Conservation (phyloP, 1,140 invertebrate genomes). For the Luehdorfia chinensis region DNA sequence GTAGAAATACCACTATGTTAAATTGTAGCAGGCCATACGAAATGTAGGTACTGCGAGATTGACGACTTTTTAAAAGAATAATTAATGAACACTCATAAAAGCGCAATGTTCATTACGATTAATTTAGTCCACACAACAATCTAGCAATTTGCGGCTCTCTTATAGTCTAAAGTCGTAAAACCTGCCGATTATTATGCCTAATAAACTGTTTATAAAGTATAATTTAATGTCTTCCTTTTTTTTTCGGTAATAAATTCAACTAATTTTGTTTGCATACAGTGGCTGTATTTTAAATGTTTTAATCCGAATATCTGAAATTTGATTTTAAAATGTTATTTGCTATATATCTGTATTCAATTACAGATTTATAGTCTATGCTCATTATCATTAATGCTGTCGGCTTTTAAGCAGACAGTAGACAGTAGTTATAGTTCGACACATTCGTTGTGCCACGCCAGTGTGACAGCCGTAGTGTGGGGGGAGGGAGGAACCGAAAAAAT, state of each 20-base stretch:
- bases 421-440: too few relatives aligned
- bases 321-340: too few relatives aligned
- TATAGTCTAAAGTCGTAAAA: constrained; percentile 25
- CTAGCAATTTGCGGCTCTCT: constrained; percentile 18
- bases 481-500: too few relatives aligned
- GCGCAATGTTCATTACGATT: constrained; percentile 11
- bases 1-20: constrained; percentile 1
- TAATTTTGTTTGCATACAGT: constrained; percentile 22
- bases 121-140: constrained; percentile 17
- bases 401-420: too few relatives aligned
- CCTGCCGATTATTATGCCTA: constrained; percentile 26
- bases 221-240: constrained; percentile 30
- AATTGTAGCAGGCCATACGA: neutral
- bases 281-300: too few relatives aligned
- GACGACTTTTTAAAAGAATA: constrained; percentile 6
- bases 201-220: constrained; percentile 32
- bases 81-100: constrained; percentile 9
- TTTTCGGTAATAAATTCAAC: constrained; percentile 14
- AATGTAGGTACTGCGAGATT: neutral
- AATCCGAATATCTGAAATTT: too few relatives aligned
- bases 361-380: too few relatives aligned
- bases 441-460: too few relatives aligned
- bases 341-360: too few relatives aligned
- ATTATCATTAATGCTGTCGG: too few relatives aligned
- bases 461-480: too few relatives aligned